Conservation (phyloP, 2,113 vertebrate genomes). For the Aspidoscelis tigris region DNA sequence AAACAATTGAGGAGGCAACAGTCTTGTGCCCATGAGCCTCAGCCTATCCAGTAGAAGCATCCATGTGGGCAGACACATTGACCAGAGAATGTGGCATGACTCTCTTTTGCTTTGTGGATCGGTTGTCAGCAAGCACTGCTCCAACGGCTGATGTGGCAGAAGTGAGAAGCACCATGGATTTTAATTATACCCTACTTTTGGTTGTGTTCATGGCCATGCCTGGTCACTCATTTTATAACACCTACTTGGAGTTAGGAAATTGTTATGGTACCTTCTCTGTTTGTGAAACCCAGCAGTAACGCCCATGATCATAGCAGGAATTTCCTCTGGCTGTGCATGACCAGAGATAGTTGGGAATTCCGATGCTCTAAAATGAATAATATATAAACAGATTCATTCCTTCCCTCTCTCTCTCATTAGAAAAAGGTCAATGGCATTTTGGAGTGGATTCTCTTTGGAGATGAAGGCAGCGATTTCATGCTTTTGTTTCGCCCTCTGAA, state of each 20-base stretch:
- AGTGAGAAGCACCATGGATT: too few relatives aligned
- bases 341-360: neutral
- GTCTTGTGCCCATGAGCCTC: too few relatives aligned
- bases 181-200: too few relatives aligned
- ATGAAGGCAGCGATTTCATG: conserved; percentile 2
- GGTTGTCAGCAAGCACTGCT: too few relatives aligned
- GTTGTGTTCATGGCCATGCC: too few relatives aligned
- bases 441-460: conserved; percentile 28
- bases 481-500: neutral
- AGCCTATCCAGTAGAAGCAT: too few relatives aligned
- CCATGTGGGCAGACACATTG: too few relatives aligned
- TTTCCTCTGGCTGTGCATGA: neutral
- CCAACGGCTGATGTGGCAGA: too few relatives aligned
- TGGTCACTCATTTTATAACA: neutral
- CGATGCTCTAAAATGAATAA: neutral
- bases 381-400: neutral
- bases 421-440: conserved; percentile 21
- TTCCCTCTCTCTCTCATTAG: neutral
- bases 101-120: too few relatives aligned
- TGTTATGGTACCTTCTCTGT: neutral
- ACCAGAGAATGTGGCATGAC: too few relatives aligned
- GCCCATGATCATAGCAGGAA: neutral
- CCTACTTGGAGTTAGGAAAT: too few relatives aligned
- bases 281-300: neutral
- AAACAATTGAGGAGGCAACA: too few relatives aligned